phyloP scores from a whole-genome alignment of 2,113 vertebrate species.

The Clarias batrachus region DNA sequence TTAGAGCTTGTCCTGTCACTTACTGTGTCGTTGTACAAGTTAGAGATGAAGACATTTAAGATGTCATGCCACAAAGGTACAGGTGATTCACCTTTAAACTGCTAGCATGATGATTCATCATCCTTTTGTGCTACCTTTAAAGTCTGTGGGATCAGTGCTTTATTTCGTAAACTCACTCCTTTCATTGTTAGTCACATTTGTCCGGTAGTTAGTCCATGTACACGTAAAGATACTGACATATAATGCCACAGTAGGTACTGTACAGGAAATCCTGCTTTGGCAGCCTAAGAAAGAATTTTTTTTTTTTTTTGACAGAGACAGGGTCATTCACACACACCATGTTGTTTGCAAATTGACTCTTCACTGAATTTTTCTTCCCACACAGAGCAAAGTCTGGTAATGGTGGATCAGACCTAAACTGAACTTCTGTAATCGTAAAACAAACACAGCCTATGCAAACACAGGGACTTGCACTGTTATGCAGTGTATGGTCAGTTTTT shows the following conservation, averaged over 20 bases:
- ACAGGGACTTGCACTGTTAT: constrained; percentile 32
- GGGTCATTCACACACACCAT: neutral
- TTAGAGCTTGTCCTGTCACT: neutral
- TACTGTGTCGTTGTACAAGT: neutral
- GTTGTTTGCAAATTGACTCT: neutral
- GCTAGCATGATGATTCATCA: neutral
- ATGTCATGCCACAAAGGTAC: neutral
- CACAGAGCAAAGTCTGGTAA: constrained; percentile 21
- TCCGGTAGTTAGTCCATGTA: neutral
- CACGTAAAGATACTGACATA: neutral
- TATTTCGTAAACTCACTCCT: neutral
- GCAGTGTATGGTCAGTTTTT: constrained; percentile 11
- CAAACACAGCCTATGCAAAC: constrained; percentile 45
- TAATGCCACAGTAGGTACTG: neutral
- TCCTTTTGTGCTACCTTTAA: neutral
- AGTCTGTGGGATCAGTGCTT: neutral
- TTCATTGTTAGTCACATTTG: neutral
- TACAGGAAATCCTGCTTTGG: constrained; percentile 9
- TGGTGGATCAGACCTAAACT: constrained; percentile 40
- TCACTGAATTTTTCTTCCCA: constrained; percentile 18
- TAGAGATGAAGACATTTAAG: neutral
- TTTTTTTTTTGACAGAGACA: neutral
- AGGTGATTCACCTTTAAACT: constrained; percentile 4
- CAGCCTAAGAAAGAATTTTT: neutral
- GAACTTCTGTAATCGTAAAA: constrained; percentile 35